These are phyloP conservation scores for Carettochelys insculpta DNA, from an alignment of 2,113 vertebrate species.

Conservation along the genomic window DNA sequence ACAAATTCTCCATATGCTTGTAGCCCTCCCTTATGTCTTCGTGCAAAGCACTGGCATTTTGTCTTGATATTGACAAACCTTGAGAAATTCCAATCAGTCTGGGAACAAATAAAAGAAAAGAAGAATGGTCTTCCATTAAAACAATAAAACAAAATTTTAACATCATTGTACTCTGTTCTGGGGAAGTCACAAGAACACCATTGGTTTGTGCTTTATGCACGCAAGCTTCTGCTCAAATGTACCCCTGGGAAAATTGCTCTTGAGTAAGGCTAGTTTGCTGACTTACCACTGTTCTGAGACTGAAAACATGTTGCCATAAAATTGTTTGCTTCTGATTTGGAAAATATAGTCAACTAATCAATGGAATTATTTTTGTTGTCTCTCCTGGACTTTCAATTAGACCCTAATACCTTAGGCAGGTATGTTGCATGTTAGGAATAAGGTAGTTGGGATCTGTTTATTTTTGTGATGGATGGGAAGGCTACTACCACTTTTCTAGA, in stretches of 20 bases:
- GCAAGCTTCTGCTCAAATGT: not conserved
- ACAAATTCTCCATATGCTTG: not conserved
- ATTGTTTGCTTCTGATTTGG: not conserved
- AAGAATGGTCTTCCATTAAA: no score
- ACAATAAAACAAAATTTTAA: no score
- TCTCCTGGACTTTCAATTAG: not conserved
- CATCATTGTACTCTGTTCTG: not conserved
- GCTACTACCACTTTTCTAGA: no score
- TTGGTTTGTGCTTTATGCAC: not conserved
- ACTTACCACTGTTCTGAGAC: not conserved
- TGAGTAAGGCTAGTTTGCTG: not conserved
- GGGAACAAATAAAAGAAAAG: not conserved
- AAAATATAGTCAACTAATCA: not conserved
- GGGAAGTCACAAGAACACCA: rapidly evolving
- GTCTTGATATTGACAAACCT: not conserved
- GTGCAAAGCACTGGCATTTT: not conserved
- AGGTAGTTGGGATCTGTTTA: not conserved
- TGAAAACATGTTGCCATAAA: not conserved
- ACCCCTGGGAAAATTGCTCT: not conserved
- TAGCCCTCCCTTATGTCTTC: not conserved
- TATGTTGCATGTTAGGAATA: not conserved
- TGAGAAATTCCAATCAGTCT: not conserved
- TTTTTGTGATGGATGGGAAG: no score
- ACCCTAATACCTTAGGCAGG: not conserved
- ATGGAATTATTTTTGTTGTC: not conserved